These are phyloP conservation scores for Drosophila setifemur DNA, from an alignment of 1,140 invertebrate genomes.

Conservation along the genomic window DNA sequence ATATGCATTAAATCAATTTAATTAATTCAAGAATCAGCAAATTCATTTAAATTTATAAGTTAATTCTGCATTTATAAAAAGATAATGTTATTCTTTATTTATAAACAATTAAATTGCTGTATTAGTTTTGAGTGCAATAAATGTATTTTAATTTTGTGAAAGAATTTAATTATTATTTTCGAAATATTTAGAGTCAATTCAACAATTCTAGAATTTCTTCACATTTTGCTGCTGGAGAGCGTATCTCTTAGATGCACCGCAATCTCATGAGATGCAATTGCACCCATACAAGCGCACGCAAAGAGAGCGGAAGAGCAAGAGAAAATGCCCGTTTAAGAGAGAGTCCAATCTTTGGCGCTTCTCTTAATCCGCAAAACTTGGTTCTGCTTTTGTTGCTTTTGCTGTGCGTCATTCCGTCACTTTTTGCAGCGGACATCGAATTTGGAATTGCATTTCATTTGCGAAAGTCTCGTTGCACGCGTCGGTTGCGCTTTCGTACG, in stretches of 20 bases:
- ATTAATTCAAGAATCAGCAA: no score
- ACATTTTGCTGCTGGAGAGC: no score
- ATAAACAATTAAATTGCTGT: no score
- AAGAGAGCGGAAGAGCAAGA: neutral
- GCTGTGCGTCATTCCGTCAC: conserved; percentile 11
- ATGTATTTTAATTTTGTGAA: no score
- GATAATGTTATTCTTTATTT: no score
- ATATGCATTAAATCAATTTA: no score
- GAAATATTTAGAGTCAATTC: no score
- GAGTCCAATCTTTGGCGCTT: conserved; percentile 9
- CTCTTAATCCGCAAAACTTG: conserved; percentile 17
- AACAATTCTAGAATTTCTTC: neutral
- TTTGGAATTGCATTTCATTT: conserved; percentile 65
- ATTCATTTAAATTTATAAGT: no score
- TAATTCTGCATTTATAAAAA: no score
- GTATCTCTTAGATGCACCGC: no score
- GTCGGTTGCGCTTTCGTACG: conserved; percentile 36
- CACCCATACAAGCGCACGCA: neutral
- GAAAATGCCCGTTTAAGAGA: conserved; percentile 35
- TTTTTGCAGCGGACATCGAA: conserved; percentile 16
- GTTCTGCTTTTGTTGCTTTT: conserved; percentile 12
- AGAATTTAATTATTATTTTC: no score
- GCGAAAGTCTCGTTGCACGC: conserved; percentile 69
- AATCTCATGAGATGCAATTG: conserved; percentile 26
- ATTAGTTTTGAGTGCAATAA: no score